Percentiles rank a stretch among this genome's conserved stretches.
Conservation (phyloP, 2,797 vertebrate species). For the Cirrhinus molitorella region DNA sequence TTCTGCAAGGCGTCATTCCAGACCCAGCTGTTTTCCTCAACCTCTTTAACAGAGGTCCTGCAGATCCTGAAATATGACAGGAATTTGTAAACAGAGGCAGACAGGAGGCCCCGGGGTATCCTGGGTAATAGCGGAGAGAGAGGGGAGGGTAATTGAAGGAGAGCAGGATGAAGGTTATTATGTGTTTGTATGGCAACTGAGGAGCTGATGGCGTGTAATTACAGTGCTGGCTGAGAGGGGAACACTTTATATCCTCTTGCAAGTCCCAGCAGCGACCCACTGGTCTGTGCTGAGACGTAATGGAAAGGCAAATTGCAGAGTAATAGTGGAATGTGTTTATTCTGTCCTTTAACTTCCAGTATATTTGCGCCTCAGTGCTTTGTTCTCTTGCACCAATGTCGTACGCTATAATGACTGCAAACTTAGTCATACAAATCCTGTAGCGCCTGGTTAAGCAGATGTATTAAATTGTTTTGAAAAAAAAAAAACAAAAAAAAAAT, state of each 20-base stretch:
- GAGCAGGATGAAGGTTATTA: slow-evolving; percentile 78
- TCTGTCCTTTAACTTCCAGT: slow-evolving; percentile 14
- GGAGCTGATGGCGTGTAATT: slow-evolving; percentile 72
- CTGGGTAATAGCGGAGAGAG: slow-evolving; percentile 71
- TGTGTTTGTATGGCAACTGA: slow-evolving; percentile 71
- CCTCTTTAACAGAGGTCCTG: slow-evolving; percentile 64
- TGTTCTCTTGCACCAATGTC: background rate
- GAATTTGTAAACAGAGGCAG: slow-evolving; percentile 76
- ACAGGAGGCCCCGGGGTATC: slow-evolving; percentile 68
- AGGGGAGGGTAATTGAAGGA: slow-evolving; percentile 66
- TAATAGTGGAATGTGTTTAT: slow-evolving; percentile 30
- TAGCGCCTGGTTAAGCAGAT: background rate
- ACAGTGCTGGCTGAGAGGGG: slow-evolving; percentile 55
- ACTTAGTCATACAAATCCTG: background rate
- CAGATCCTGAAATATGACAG: slow-evolving; percentile 70
- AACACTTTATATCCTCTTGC: slow-evolving; percentile 47
- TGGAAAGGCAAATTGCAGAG: slow-evolving; percentile 28
- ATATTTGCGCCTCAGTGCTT: background rate
- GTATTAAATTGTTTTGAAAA: background rate
- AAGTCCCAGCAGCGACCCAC: slow-evolving; percentile 30
- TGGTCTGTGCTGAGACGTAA: slow-evolving; percentile 13
- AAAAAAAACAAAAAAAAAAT: background rate
- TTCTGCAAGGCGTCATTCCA: slow-evolving; percentile 53
- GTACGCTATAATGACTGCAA: background rate
- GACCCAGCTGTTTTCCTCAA: slow-evolving; percentile 63